These are phyloP conservation scores for Bombus waltoni DNA, from an alignment of 1,140 invertebrate genomes.

Conservation along the genomic window DNA sequence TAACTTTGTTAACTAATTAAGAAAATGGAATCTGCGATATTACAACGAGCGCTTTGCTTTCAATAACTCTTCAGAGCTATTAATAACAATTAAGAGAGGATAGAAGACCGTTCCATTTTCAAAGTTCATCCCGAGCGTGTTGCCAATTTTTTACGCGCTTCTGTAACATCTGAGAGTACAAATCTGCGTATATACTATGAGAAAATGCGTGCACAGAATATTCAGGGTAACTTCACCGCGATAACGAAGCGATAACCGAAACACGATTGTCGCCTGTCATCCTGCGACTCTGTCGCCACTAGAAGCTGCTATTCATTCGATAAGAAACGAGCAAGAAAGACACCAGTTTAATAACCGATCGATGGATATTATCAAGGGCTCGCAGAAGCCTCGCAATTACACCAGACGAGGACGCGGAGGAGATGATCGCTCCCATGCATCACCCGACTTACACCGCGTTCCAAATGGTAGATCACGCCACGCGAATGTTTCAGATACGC, in stretches of 20 bases:
- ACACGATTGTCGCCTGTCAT: not conserved
- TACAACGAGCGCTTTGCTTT: no score
- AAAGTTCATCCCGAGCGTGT: no score
- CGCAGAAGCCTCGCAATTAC: not conserved
- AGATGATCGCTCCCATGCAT: constrained; percentile 39
- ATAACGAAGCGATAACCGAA: not conserved
- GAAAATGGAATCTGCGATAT: no score
- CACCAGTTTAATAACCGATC: not conserved
- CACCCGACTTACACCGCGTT: not conserved
- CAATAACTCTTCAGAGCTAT: no score
- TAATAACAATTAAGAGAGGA: no score
- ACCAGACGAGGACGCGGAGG: not conserved
- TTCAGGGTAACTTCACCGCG: no score
- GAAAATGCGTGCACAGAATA: no score
- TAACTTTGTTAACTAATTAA: no score
- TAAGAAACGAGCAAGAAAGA: not conserved
- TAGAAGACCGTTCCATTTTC: no score
- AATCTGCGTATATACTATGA: no score
- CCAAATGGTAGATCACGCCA: constrained; percentile 30
- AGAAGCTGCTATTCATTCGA: not conserved
- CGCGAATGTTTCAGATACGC: constrained; percentile 16
- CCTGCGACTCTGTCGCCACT: not conserved
- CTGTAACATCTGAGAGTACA: no score
- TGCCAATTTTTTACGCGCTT: no score
- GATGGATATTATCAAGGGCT: not conserved